Percentiles rank a stretch among this genome's conserved stretches.
These are phyloP conservation scores for Scaptodrosophila latifasciaeformis DNA, from an alignment of 2,888 invertebrate species.

Conservation along the genomic window DNA sequence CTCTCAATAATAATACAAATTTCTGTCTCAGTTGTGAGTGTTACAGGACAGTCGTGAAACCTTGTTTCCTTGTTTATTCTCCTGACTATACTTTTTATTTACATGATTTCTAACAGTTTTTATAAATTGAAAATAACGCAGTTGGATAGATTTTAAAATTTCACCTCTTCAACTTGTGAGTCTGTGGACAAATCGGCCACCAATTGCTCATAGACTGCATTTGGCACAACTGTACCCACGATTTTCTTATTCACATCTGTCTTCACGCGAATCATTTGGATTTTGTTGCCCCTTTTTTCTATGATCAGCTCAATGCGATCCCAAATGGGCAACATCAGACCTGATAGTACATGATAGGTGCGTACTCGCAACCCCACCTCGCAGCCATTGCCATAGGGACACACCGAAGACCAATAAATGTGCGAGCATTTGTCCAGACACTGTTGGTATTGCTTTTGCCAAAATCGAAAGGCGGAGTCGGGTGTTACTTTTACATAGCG, in stretches of 20 bases:
- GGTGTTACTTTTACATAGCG: conserved; percentile 88
- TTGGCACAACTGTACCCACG: conserved; percentile 94
- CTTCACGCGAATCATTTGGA: conserved; percentile 97
- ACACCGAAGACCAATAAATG: conserved; percentile 93
- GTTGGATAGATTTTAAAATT: conserved; percentile 18
- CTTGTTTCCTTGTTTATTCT: no score
- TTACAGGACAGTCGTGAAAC: no score
- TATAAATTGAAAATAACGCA: no score
- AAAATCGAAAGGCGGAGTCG: conserved; percentile 87
- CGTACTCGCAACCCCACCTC: conserved; percentile 94
- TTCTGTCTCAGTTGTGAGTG: no score
- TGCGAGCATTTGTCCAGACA: conserved; percentile 92
- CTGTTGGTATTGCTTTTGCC: conserved; percentile 91
- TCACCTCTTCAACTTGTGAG: conserved; percentile 82
- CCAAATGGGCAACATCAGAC: conserved; percentile 98
- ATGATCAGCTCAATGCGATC: conserved; percentile 92
- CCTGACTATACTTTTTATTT: no score
- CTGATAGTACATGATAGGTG: conserved; percentile 94
- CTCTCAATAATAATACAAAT: no score
- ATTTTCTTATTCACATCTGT: conserved; percentile 90
- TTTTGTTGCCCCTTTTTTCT: conserved; percentile 86
- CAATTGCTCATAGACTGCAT: conserved; percentile 87
- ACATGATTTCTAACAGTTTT: no score
- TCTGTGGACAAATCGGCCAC: conserved; percentile 85
- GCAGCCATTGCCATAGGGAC: conserved; percentile 87